Conservation (phyloP, 2,797 vertebrate species). For the Cirrhinus molitorella region DNA sequence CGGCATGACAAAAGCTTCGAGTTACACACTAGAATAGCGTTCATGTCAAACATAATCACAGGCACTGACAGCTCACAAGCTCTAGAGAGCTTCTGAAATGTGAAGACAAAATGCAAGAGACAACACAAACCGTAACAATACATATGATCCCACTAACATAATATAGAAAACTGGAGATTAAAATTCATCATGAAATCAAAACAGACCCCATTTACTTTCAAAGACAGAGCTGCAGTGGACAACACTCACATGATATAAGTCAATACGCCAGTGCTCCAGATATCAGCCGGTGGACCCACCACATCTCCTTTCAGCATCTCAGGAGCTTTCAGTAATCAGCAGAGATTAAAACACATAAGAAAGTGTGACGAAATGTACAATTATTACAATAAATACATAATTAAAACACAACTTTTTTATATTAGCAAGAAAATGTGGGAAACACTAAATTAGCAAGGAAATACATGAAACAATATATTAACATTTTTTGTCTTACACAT, state of each 20-base stretch:
- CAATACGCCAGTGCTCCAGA: constrained; percentile 93
- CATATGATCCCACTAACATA: not conserved
- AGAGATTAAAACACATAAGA: constrained; percentile 58
- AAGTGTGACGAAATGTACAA: constrained; percentile 27
- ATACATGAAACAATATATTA: constrained; percentile 6
- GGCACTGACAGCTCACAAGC: constrained; percentile 13
- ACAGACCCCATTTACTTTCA: not conserved
- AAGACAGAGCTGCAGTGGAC: not conserved
- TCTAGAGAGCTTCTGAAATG: constrained; percentile 8
- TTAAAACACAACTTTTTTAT: not conserved
- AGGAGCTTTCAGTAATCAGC: constrained; percentile 82
- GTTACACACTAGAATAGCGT: constrained; percentile 7
- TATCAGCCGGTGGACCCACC: constrained; percentile 93
- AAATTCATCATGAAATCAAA: not conserved
- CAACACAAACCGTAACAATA: not conserved
- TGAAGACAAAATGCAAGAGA: not conserved
- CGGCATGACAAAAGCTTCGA: not conserved
- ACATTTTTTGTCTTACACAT: constrained; percentile 86
- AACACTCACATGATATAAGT: constrained; percentile 96
- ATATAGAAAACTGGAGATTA: not conserved
- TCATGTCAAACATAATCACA: constrained; percentile 11
- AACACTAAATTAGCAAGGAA: not conserved
- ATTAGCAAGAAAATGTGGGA: not conserved
- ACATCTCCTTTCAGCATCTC: constrained; percentile 98
- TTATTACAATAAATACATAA: not conserved